phyloP scores from a whole-genome alignment of 2,888 invertebrate genomes.

The Gryllus longicercus region DNA sequence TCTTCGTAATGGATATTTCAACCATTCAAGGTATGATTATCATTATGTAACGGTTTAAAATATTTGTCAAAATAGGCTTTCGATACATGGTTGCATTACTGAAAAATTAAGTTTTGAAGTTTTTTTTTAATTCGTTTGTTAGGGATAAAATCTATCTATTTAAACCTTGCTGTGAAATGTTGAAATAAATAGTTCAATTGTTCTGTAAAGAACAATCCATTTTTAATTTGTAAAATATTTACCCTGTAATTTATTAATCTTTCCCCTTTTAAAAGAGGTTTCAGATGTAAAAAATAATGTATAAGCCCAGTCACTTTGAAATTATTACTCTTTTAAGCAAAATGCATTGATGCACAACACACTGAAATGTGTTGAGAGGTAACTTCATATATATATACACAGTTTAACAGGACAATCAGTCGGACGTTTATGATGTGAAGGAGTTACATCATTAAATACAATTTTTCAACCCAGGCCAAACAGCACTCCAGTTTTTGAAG shows the following conservation, averaged over 20 bases:
- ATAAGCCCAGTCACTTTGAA: neutral
- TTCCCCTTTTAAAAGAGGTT: neutral
- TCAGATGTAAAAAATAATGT: neutral
- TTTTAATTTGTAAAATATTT: neutral
- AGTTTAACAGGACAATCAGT: neutral
- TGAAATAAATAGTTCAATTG: neutral
- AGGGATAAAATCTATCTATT: no score
- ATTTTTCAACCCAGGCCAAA: no score
- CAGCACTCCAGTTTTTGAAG: no score
- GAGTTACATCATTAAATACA: neutral
- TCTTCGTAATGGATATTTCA: no score
- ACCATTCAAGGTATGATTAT: no score
- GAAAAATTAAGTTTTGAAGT: no score
- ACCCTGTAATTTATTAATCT: neutral
- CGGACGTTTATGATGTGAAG: constrained; percentile 17
- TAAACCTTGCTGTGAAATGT: neutral
- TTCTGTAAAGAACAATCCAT: neutral
- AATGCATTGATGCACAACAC: constrained; percentile 1
- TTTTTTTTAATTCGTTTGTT: no score
- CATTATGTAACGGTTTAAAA: no score
- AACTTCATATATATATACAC: constrained; percentile 2
- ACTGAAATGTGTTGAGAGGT: neutral
- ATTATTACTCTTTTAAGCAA: neutral
- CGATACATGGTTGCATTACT: no score
- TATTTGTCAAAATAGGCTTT: no score